phyloP scores from a whole-genome alignment of 2,888 invertebrate species.

The Amaurobius ferox region DNA sequence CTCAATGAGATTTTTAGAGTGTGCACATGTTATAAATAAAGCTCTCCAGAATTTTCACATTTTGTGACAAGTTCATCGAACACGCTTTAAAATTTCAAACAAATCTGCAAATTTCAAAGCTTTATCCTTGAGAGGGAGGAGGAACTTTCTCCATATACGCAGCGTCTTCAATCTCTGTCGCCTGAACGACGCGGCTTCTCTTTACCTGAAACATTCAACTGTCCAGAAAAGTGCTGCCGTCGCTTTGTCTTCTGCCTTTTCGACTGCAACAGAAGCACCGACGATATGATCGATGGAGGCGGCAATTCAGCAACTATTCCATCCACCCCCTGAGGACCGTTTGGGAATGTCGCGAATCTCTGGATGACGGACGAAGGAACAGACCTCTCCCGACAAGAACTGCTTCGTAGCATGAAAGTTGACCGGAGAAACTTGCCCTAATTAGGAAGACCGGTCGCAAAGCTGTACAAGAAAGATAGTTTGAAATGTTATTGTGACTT shows the following conservation, averaged over 20 bases:
- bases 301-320: background rate
- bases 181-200: background rate
- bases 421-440: background rate
- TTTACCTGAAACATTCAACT: background rate
- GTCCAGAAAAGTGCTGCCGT: background rate
- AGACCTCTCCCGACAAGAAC: background rate
- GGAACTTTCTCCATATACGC: no score
- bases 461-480: no score
- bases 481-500: no score
- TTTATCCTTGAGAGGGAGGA: no score
- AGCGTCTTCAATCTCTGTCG: background rate
- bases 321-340: background rate
- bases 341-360: background rate
- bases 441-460: background rate
- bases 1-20: no score
- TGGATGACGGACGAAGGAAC: background rate
- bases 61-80: no score
- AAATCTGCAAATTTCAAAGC: no score
- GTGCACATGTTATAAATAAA: no score
- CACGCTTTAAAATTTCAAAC: no score
- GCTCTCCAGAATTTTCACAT: no score
- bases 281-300: conserved; percentile 27
- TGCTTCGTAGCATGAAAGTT: background rate
- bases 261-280: conserved; percentile 44
- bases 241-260: conserved; percentile 37